Evolutionary conservation across 2,888 invertebrate genomes (phyloP).

Genomic region (Dryobotodes eremita): DNA sequence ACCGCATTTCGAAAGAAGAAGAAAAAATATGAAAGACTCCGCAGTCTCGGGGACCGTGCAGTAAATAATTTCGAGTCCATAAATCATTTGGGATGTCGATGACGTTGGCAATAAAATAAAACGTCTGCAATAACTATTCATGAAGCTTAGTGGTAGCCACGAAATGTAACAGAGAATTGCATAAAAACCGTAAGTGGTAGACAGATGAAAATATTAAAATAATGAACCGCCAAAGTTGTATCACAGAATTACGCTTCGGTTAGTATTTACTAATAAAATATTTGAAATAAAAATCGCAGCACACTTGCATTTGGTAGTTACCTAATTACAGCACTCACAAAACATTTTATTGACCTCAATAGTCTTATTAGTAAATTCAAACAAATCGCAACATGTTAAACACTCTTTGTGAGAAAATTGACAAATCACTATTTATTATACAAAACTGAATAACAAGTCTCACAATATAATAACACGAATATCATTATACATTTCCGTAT

Average conservation of each 20-base stretch:
- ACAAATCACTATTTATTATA: conserved; percentile 56
- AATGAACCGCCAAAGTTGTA: conserved; percentile 13
- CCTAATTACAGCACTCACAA: not conserved
- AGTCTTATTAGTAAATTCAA: conserved; percentile 49
- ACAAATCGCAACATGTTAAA: conserved; percentile 37
- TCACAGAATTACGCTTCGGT: not conserved
- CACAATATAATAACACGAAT: conserved; percentile 58
- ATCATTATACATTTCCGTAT: conserved; percentile 63
- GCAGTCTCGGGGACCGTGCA: conserved; percentile 71
- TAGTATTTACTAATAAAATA: not conserved
- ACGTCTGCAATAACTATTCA: conserved; percentile 71
- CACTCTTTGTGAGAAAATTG: conserved; percentile 28
- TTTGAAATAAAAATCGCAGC: conserved; percentile 4
- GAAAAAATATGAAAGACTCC: conserved; percentile 78
- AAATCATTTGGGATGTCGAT: conserved; percentile 86
- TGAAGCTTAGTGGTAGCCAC: conserved; percentile 46
- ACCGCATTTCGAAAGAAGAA: conserved; percentile 79
- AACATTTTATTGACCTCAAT: conserved; percentile 21
- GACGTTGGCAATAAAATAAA: conserved; percentile 76
- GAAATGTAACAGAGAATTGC: conserved; percentile 41
- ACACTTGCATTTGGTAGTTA: not conserved
- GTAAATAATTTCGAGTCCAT: conserved; percentile 83
- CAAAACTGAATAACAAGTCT: conserved; percentile 48
- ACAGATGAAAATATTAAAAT: conserved; percentile 37
- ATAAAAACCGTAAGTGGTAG: conserved; percentile 29